Evolutionary conservation across 2,797 vertebrate species (phyloP).

Genomic region (Pipistrellus pygmaeus): DNA sequence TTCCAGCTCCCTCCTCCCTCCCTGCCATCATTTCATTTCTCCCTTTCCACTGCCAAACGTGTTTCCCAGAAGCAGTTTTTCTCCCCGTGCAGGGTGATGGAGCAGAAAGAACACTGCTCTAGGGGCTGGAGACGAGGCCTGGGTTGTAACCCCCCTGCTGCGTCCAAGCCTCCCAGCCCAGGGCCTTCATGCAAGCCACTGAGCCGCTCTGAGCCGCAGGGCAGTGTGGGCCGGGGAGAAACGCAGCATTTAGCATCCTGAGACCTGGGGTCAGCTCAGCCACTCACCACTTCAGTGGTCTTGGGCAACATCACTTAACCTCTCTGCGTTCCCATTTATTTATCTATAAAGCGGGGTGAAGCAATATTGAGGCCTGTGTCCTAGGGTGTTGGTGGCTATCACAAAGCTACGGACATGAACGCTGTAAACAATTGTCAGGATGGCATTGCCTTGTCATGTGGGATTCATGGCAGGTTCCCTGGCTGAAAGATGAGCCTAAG

Average conservation of each 20-base stretch:
- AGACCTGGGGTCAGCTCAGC: background rate
- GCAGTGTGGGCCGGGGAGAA: background rate
- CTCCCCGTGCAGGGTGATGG: conserved; percentile 46
- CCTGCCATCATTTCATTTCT: conserved; percentile 40
- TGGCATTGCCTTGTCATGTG: background rate
- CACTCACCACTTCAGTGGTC: background rate
- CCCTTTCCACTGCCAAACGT: conserved; percentile 62
- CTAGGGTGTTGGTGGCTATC: background rate
- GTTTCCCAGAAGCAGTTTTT: conserved; percentile 66
- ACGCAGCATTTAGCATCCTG: background rate
- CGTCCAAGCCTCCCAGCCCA: background rate
- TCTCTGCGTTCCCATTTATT: conserved; percentile 2
- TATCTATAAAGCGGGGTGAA: background rate
- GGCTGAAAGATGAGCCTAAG: background rate
- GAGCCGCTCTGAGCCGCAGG: background rate
- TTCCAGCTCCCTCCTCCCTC: background rate
- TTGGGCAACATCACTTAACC: conserved; percentile 21
- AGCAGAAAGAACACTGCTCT: conserved; percentile 69
- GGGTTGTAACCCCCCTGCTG: background rate
- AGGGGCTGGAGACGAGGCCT: background rate
- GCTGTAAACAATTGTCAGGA: background rate
- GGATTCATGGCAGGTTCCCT: background rate
- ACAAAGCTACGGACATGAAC: background rate
- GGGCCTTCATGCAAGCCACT: background rate
- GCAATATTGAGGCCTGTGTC: background rate